Conservation (phyloP, 2,888 invertebrate genomes). For the Cephus rjabovi region DNA sequence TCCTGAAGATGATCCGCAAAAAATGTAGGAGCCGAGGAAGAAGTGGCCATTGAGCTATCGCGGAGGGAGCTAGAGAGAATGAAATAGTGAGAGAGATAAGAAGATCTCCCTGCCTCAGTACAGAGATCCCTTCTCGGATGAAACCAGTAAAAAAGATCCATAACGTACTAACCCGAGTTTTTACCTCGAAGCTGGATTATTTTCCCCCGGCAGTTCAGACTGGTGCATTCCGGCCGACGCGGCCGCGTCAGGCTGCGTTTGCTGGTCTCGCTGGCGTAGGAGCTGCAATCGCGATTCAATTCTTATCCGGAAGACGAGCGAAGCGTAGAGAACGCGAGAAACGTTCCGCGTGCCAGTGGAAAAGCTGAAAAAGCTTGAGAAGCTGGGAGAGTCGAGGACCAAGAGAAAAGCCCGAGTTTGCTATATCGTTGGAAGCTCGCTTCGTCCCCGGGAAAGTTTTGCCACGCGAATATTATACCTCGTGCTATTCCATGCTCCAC, state of each 20-base stretch:
- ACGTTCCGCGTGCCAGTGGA: neutral
- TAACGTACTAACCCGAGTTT: neutral
- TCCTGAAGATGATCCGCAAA: neutral
- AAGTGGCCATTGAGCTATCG: neutral
- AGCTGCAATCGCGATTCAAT: neutral
- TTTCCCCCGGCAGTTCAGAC: neutral
- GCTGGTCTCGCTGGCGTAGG: neutral
- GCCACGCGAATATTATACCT: neutral
- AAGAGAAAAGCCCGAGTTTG: neutral
- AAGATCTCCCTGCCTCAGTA: neutral
- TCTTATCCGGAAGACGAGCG: neutral
- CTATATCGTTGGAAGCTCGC: neutral
- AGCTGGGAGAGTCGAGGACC: neutral
- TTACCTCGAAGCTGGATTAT: neutral
- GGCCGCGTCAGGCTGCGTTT: neutral
- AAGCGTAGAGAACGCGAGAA: neutral
- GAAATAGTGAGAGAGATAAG: neutral
- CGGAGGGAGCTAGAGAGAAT: neutral
- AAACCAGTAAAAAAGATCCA: neutral
- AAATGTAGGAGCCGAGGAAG: neutral
- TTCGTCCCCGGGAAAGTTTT: neutral
- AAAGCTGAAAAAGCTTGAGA: neutral
- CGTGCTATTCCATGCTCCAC: neutral
- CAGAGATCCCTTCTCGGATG: neutral
- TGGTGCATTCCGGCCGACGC: neutral